Percentiles rank a stretch among this genome's conserved stretches.
phyloP scores from a whole-genome alignment of 2,888 invertebrate species.

The Cryptocephalus moraei region DNA sequence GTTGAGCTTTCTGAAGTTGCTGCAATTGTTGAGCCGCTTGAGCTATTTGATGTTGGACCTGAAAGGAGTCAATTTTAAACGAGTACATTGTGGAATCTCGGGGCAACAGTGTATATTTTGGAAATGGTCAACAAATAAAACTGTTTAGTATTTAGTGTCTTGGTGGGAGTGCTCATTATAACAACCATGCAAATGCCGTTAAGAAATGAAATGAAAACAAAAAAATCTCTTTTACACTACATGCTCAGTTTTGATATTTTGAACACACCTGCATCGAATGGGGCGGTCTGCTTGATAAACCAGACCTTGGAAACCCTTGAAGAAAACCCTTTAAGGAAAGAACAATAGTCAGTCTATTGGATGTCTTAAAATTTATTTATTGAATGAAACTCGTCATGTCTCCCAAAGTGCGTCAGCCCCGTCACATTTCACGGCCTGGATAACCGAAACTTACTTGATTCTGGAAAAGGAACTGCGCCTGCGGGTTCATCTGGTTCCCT shows the following conservation, averaged over 20 bases:
- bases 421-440: too few relatives aligned
- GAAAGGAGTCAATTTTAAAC: constrained; percentile 11
- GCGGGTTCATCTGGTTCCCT: constrained; percentile 38
- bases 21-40: constrained; percentile 79
- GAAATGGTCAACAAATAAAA: too few relatives aligned
- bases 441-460: constrained; percentile 49
- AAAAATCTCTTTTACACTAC: too few relatives aligned
- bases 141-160: too few relatives aligned
- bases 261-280: constrained; percentile 43
- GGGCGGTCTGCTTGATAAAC: constrained; percentile 37
- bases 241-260: too few relatives aligned
- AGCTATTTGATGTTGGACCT: constrained; percentile 69
- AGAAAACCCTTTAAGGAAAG: constrained; percentile 38
- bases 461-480: constrained; percentile 65
- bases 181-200: too few relatives aligned
- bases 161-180: too few relatives aligned
- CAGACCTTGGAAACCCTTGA: constrained; percentile 40
- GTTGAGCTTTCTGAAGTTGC: constrained; percentile 58
- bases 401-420: too few relatives aligned
- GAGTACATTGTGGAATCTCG: background rate
- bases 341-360: constrained; percentile 1
- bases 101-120: too few relatives aligned
- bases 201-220: too few relatives aligned
- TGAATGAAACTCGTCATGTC: too few relatives aligned
- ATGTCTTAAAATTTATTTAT: too few relatives aligned